A percentile compares a stretch with the other conserved stretches of the same genome.
These are phyloP conservation scores for Drosophila pseudotakahashii DNA, from an alignment of 2,888 invertebrate genomes.

Conservation along the genomic window DNA sequence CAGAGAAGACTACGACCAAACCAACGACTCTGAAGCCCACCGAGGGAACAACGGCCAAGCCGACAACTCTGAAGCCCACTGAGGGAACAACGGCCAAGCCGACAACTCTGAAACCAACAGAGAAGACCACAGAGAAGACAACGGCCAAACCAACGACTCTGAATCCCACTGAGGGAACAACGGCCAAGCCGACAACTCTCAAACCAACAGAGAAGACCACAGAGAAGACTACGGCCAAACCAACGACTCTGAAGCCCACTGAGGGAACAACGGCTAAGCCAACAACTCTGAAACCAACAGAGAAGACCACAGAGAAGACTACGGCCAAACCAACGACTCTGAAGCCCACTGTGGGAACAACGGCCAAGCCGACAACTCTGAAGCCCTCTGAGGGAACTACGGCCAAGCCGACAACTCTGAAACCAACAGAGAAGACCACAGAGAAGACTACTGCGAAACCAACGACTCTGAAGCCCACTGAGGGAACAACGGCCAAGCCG, in stretches of 20 bases:
- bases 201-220: not conserved
- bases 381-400: not conserved
- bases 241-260: conserved; percentile 4
- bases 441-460: not conserved
- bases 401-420: not conserved
- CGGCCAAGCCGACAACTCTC: conserved; percentile 4
- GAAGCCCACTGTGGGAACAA: not conserved
- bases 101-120: not conserved
- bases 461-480: not conserved
- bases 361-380: not conserved
- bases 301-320: not conserved
- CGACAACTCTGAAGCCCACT: not conserved
- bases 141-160: not conserved
- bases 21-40: not conserved
- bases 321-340: not conserved
- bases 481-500: no score
- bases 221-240: not conserved
- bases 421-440: not conserved
- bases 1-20: not conserved
- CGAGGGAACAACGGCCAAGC: not conserved
- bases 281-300: conserved; percentile 6
- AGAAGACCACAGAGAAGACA: not conserved
- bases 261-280: not conserved
- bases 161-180: not conserved
- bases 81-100: not conserved